Evolutionary conservation across 2,113 vertebrate species (phyloP).

Genomic region (Bujurquina vittata): DNA sequence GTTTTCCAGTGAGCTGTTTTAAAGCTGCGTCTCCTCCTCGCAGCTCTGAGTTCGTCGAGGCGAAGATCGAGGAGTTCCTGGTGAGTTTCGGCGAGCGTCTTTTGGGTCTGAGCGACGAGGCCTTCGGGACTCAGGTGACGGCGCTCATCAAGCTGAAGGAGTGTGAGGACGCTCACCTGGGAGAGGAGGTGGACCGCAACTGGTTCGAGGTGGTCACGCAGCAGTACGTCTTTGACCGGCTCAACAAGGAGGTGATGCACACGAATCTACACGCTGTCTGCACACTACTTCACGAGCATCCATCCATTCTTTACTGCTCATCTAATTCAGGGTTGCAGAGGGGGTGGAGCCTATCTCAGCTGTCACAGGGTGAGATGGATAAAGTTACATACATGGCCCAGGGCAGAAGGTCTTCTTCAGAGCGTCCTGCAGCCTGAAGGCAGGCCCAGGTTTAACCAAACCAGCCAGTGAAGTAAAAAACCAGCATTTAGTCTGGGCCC

Average conservation of each 20-base stretch:
- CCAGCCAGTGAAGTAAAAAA: not conserved
- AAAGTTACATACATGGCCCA: not conserved
- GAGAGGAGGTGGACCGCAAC: conserved; percentile 96
- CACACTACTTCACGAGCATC: not conserved
- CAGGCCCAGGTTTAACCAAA: not conserved
- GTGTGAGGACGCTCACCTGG: conserved; percentile 94
- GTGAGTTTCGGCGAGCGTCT: conserved; percentile 87
- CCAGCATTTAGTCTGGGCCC: no score
- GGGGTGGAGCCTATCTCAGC: not conserved
- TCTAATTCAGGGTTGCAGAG: not conserved
- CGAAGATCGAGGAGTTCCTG: conserved; percentile 95
- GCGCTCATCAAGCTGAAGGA: conserved; percentile 96
- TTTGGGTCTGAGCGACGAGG: conserved; percentile 86
- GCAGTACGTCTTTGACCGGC: conserved; percentile 92
- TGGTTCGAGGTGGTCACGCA: conserved; percentile 95
- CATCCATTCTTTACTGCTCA: not conserved
- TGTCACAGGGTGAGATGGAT: not conserved
- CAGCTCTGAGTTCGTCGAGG: conserved; percentile 92
- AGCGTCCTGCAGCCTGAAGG: not conserved
- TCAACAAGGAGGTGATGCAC: conserved; percentile 85
- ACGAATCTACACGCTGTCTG: not conserved
- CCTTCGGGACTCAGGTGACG: conserved; percentile 90
- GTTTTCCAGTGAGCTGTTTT: not conserved
- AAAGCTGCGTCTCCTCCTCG: not conserved
- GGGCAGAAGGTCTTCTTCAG: not conserved